These are phyloP conservation scores for Tachystola acroxantha DNA, from an alignment of 2,888 invertebrate species.

Conservation along the genomic window DNA sequence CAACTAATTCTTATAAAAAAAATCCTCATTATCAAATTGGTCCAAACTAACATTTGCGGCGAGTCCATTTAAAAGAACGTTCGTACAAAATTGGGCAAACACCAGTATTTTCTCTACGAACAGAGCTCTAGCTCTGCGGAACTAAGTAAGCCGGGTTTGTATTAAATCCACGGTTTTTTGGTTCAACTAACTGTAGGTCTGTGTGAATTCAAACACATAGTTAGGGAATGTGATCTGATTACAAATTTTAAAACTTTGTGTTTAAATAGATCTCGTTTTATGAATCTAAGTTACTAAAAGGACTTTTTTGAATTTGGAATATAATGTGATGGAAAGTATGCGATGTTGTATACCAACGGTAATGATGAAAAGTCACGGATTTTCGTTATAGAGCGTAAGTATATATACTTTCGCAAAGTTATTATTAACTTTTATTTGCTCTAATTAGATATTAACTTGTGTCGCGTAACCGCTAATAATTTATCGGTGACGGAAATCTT, in stretches of 20 bases:
- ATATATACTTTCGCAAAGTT: too few species aligned
- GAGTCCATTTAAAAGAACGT: constrained; percentile 5
- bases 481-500: constrained; percentile 3
- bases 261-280: too few species aligned
- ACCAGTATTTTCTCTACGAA: constrained; percentile 4
- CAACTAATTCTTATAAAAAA: neutral
- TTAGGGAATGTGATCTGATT: constrained; percentile 12
- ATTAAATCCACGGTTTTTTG: constrained; percentile 9
- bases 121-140: constrained; percentile 1
- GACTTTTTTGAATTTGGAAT: too few species aligned
- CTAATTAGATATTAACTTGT: too few species aligned
- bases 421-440: too few species aligned
- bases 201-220: constrained; percentile 9
- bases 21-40: constrained; percentile 3
- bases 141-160: constrained; percentile 3
- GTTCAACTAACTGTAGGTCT: constrained; percentile 7
- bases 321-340: too few species aligned
- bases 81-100: constrained; percentile 5
- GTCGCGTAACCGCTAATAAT: neutral
- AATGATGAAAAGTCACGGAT: too few species aligned
- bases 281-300: too few species aligned
- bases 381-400: too few species aligned
- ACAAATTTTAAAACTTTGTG: neutral
- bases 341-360: too few species aligned
- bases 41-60: constrained; percentile 6